A percentile compares a stretch with the other conserved stretches of the same genome.
Conservation (phyloP, 1,140 invertebrate genomes). For the Dendrolimus kikuchii region DNA sequence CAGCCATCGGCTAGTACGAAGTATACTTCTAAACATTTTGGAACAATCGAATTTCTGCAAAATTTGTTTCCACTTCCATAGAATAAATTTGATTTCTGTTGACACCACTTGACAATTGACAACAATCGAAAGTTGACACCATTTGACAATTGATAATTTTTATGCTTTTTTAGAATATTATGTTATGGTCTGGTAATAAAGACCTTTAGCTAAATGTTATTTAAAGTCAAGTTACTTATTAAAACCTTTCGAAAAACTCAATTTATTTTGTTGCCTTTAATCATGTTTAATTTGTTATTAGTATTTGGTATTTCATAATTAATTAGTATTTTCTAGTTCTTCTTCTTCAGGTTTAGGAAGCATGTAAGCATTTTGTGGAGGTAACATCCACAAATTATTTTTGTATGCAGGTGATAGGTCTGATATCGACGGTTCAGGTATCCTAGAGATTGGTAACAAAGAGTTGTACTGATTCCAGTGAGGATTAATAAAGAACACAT, state of each 20-base stretch:
- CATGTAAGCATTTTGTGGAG: slow-evolving; percentile 48
- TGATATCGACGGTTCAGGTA: slow-evolving; percentile 49
- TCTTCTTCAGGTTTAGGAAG: slow-evolving; percentile 18
- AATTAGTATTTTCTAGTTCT: slow-evolving; percentile 10
- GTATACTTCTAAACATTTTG: slow-evolving; percentile 45
- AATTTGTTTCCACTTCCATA: too few relatives aligned
- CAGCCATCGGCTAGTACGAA: slow-evolving; percentile 58
- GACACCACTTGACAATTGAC: slow-evolving; percentile 6
- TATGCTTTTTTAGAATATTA: neutral
- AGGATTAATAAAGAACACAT: slow-evolving; percentile 60
- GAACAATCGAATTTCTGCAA: too few relatives aligned
- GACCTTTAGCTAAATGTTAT: too few relatives aligned
- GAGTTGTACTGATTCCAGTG: slow-evolving; percentile 64
- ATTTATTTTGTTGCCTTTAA: too few relatives aligned
- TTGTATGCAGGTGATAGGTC: slow-evolving; percentile 41
- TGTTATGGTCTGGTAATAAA: too few relatives aligned
- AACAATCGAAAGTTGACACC: neutral
- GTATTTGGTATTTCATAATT: neutral
- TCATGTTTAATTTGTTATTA: too few relatives aligned
- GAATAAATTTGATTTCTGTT: slow-evolving; percentile 2
- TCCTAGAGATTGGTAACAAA: slow-evolving; percentile 56
- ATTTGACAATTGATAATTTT: slow-evolving; percentile 2
- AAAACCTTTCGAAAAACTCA: too few relatives aligned
- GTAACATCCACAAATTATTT: slow-evolving; percentile 42
- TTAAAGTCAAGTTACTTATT: too few relatives aligned